Base-by-base conservation (phyloP, 2,888 invertebrate genomes). In the Cosmorhoe ocellata region DNA sequence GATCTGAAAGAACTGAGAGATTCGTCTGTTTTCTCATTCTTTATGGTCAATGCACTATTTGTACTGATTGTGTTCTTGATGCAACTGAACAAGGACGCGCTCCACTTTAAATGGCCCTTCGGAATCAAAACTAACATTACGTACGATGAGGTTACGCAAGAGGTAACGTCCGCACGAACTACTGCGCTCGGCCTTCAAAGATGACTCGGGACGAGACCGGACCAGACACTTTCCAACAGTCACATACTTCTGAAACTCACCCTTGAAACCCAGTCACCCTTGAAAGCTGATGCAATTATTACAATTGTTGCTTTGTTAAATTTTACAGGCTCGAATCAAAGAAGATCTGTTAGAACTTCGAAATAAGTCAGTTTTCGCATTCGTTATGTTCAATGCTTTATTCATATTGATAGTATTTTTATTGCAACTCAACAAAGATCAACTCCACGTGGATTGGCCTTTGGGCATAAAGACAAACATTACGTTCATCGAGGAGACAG, bases 331-430 rank as follows among this genome's bases (percentile, higher is more conserved):
- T 82, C 93, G 97, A 83, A 95, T 97, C 79, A 97, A 97, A 77
- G 92, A 92, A 76, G 98, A 98, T 90, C 93, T 99, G 88, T 93
- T 96, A 83, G 98, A 98, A 83, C 94, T 99, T 81, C 93, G 99
- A 81, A 99, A 99, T 94, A 98, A 98, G 90, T 97, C 97, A 77
- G 97, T 98, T 79, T 98, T 98, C 91, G 97, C 97, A 83, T 98
- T 99, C 94, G 96, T 99, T 92, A 99, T 99, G 98, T 96, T 99
- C 93, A 99, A 99, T 94, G 97, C 98, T 89, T 94, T 99, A 83
- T 99, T 99, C 94, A 97, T 99, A 86, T 95, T 99, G 92, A 97
- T 98, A 91, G 98, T 99, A 81, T 97, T 99, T 92, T 95, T 99
- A 90, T 95, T 99, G 86, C 99, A 99, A 94, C 94, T 99, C 91